Base-by-base conservation (phyloP, 2,888 invertebrate genomes). In the Sthenelais limicola region DNA sequence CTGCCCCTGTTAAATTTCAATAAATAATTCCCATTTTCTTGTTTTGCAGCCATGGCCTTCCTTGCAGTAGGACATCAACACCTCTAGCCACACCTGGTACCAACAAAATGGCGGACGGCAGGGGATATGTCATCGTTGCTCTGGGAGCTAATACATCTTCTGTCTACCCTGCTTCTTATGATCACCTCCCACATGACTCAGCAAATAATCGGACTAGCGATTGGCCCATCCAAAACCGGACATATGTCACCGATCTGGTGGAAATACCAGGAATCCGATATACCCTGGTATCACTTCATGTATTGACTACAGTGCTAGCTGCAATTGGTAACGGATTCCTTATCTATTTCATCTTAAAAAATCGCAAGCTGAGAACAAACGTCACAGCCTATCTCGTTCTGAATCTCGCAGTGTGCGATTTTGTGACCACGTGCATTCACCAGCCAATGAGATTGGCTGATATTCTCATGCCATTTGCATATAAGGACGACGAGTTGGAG, bases 391-490 rank as follows among this genome's bases (percentile, higher is more conserved):
- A 38, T 35, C 72, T 77, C 28, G 73, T 77, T 9, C 70, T 77
- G 7, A 77, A 77, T 68, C 69, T 77, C 12, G 76, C 77, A 5
- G 56, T 72, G 33, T 76, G 77, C 56, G 77, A 77, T 35, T 71
- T 77, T 12, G 67, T 75, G 4, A 72, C 52, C 7, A 38, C 73
- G 12, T 49, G 51, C 32, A 26, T 74, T 2, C 69, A 73, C 28
- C 54, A 68, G 35, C 77, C 77, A 1, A 49, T 76, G 52, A 30
- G 70, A 18, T 38, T 76, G 24, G 49, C 68, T n/a, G 76, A 77
- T 30, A 54, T 77, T 12, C 32, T 73, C 30, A 28, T 58, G 54
- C 70, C 58, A 21, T 32, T 72, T 33, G 33, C 30, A 15, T 12
- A 47, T 4, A 28, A 56, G 24, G 47, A 62, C 48, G 52, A 35